Base-by-base conservation (phyloP, 1,140 invertebrate species). In the Atta texana region DNA sequence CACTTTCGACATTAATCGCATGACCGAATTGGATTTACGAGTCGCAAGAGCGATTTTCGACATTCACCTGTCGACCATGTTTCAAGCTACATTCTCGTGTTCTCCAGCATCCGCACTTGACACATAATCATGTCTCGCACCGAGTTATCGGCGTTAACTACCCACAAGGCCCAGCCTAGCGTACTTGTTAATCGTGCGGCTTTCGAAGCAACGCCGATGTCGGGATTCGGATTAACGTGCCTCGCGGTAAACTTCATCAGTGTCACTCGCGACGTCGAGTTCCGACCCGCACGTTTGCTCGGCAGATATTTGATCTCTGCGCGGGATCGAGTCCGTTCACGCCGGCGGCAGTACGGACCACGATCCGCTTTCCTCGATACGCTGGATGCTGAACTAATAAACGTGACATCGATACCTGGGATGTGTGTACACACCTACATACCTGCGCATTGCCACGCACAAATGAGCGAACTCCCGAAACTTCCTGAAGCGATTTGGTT, bases 281-380 rank as follows among this genome's bases (percentile, higher is more conserved):
- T 78, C 21, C 53, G 80, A 18, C 55, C 75, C 24, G 3, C 12
- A 64, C 24, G 86, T 86, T 90, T 88, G 44, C 89, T 72, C 31
- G 49, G 7, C 49, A 68, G 86, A 88, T 90, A 90, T 90, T 90
- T 90, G 89, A 86, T 90, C 86, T 90, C 80, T 44, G 31, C 34
- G 3, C n/a, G 34, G 21, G 12, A 28, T 28, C 21, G 49, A 39
- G 18, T 44, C 10, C 21, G 28, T 28, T 55, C 14, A 21, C 28
- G 34, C 34, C 77, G 24, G 7, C 76, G 44, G 59, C 44, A 49
- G 28, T 61, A 10, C 18, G 3, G 5, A 7, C 28, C 28, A n/a
- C 24, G 55, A 24, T 21, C 10, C 63, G 28, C 14, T 57, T 24
- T 51, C 18, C 24, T 69, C 44, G 18, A 14, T 82, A 63, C 71